phyloP scores from a whole-genome alignment of 2,888 invertebrate species.

The Pyrrhosoma nymphula region DNA sequence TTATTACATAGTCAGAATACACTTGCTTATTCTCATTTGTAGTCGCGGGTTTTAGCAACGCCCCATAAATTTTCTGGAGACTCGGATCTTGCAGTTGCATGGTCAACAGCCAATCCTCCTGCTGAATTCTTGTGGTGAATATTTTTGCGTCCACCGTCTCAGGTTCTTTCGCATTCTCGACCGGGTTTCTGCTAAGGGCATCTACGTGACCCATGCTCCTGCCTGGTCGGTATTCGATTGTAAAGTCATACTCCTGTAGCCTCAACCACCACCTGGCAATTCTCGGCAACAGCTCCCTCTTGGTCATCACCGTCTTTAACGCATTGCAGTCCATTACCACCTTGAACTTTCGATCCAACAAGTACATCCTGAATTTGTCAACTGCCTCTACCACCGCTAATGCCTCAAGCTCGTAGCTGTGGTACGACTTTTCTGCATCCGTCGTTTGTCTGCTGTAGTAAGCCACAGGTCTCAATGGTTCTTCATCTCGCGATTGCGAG shows the following conservation, averaged over 20 bases:
- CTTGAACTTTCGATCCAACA: constrained; percentile 74
- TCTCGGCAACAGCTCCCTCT: constrained; percentile 74
- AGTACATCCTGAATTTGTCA: constrained; percentile 75
- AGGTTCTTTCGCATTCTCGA: constrained; percentile 68
- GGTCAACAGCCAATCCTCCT: background rate
- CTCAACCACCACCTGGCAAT: constrained; percentile 75
- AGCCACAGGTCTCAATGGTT: constrained; percentile 73
- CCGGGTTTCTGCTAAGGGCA: constrained; percentile 73
- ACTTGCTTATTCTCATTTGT: background rate
- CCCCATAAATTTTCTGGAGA: background rate
- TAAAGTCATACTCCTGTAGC: constrained; percentile 72
- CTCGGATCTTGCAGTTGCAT: constrained; percentile 30
- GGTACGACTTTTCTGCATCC: constrained; percentile 74
- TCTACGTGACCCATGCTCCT: constrained; percentile 74
- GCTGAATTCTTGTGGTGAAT: background rate
- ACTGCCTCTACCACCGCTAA: constrained; percentile 75
- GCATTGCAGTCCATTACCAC: constrained; percentile 75
- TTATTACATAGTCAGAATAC: constrained; percentile 68
- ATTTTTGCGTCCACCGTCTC: background rate
- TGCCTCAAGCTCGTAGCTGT: constrained; percentile 76
- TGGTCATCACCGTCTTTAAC: constrained; percentile 73
- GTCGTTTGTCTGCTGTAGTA: constrained; percentile 75
- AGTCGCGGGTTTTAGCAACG: background rate
- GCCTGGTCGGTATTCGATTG: constrained; percentile 72
- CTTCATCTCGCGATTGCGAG: constrained; percentile 72